phyloP scores from a whole-genome alignment of 2,888 invertebrate genomes.

The Parnassius apollo region DNA sequence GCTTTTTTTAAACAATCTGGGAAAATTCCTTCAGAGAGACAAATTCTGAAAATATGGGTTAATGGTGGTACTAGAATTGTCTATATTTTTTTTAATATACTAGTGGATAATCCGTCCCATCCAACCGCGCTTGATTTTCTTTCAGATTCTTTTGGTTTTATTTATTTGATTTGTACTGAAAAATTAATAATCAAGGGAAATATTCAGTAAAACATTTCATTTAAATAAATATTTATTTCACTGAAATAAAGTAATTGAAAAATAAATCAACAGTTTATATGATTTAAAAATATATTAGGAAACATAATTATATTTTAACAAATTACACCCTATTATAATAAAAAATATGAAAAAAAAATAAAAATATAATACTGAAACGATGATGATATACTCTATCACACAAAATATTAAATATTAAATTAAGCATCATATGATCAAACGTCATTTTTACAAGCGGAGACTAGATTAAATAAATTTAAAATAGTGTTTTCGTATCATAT shows the following conservation, averaged over 20 bases:
- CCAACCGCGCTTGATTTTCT: too few species aligned
- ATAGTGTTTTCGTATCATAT: constrained; percentile 2
- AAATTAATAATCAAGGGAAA: too few species aligned
- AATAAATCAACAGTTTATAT: constrained; percentile 17
- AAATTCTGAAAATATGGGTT: too few species aligned
- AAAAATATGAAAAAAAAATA: constrained; percentile 6
- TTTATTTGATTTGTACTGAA: too few species aligned
- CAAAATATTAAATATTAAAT: constrained; percentile 19
- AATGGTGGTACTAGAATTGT: too few species aligned
- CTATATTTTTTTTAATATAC: too few species aligned
- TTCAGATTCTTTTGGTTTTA: too few species aligned
- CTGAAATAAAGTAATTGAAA: constrained; percentile 18
- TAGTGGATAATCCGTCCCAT: too few species aligned
- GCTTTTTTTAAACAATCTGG: too few species aligned
- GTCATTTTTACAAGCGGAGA: constrained; percentile 42
- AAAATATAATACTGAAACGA: constrained; percentile 5
- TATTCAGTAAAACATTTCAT: constrained; percentile 1
- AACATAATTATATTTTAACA: constrained; percentile 26
- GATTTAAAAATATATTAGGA: constrained; percentile 20
- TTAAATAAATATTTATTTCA: constrained; percentile 24
- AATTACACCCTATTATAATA: constrained; percentile 8
- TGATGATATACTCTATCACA: constrained; percentile 18
- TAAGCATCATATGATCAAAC: constrained; percentile 14
- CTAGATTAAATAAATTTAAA: constrained; percentile 36
- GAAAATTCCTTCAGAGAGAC: too few species aligned